phyloP scores from a whole-genome alignment of 2,797 vertebrate species.

The Pempheris klunzingeri region DNA sequence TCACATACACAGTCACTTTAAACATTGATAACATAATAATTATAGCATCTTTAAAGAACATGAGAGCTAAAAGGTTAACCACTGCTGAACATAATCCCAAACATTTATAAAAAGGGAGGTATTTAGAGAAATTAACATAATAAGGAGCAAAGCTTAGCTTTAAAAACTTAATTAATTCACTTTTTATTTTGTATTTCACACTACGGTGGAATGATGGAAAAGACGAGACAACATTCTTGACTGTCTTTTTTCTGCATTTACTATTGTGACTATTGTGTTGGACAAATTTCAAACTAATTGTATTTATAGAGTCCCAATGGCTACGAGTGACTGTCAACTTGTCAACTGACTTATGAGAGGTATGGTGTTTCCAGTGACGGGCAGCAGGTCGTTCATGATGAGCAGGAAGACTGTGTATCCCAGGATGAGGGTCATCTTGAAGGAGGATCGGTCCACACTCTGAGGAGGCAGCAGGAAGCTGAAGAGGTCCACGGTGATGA shows the following conservation, averaged over 20 bases:
- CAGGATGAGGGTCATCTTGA: slow-evolving; percentile 87
- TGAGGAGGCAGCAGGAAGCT: slow-evolving; percentile 85
- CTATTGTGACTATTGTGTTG: background rate
- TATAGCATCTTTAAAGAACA: no score
- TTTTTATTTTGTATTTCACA: background rate
- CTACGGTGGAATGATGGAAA: background rate
- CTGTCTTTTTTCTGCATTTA: no score
- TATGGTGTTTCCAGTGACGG: slow-evolving; percentile 74
- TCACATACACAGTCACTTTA: no score
- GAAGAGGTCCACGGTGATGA: slow-evolving; percentile 83
- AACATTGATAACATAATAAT: no score
- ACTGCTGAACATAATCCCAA: no score
- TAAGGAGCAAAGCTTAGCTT: no score
- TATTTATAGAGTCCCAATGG: background rate
- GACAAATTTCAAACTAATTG: background rate
- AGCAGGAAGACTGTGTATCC: slow-evolving; percentile 87
- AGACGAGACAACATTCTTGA: background rate
- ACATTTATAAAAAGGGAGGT: no score
- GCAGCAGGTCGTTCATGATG: slow-evolving; percentile 84
- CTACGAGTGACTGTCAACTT: background rate
- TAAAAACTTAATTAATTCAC: background rate
- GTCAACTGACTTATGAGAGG: slow-evolving; percentile 80
- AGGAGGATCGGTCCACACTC: slow-evolving; percentile 71
- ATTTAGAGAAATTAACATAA: no score
- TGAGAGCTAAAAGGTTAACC: no score